A percentile compares a stretch with the other conserved stretches of the same genome.
These are phyloP conservation scores for Melanotaenia parkinsoni DNA, from an alignment of 2,797 vertebrate species.

Conservation along the genomic window DNA sequence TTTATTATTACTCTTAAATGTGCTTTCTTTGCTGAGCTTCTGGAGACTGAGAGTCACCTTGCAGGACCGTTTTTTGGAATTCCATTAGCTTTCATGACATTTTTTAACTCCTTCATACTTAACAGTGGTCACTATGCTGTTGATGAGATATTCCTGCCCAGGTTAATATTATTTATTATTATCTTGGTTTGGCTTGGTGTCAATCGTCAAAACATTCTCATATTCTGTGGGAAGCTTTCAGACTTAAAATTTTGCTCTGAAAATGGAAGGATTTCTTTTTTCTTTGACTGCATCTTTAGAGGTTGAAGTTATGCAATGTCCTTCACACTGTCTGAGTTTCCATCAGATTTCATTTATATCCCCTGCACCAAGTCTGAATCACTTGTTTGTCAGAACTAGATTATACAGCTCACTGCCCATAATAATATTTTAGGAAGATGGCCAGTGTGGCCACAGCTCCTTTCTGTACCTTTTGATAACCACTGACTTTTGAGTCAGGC, in stretches of 20 bases:
- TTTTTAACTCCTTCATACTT: neutral
- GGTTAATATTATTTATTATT: neutral
- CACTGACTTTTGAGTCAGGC: neutral
- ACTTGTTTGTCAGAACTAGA: neutral
- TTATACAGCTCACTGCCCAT: neutral
- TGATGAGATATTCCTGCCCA: neutral
- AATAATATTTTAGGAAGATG: neutral
- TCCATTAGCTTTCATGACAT: neutral
- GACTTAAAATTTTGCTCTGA: neutral
- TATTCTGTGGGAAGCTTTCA: neutral
- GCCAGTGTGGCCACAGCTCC: neutral
- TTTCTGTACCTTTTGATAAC: neutral
- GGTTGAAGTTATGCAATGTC: neutral
- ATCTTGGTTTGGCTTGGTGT: neutral
- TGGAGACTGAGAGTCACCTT: neutral
- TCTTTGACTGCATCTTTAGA: neutral
- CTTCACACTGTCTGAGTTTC: neutral
- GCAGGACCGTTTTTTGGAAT: neutral
- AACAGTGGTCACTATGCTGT: neutral
- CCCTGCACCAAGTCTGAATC: neutral
- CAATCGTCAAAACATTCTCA: neutral
- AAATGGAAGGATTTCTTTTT: neutral
- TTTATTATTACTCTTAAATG: no score
- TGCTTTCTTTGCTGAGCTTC: no score
- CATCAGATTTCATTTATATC: neutral